phyloP scores from a whole-genome alignment of 1,140 invertebrate species.

The Aphelenchoides avenae region DNA sequence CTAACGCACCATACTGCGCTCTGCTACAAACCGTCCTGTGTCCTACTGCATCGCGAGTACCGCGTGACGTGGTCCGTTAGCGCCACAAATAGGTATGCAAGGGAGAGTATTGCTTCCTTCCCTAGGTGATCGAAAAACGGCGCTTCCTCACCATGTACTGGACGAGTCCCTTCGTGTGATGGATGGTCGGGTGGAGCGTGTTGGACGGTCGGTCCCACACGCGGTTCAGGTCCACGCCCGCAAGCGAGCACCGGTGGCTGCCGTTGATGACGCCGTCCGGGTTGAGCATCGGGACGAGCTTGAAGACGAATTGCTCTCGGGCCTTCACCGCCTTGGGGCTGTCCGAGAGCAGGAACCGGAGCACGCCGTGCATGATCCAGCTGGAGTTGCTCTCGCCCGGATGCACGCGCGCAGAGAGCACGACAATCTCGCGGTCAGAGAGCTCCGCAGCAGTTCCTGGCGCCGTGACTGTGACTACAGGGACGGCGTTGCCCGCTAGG shows the following conservation, averaged over 20 bases:
- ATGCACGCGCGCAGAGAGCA: slow-evolving; percentile 77
- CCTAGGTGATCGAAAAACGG: background rate
- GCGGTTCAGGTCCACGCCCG: slow-evolving; percentile 70
- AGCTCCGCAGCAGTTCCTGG: slow-evolving; percentile 71
- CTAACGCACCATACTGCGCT: too few species aligned
- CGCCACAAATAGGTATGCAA: too few species aligned
- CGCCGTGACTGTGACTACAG: slow-evolving; percentile 76
- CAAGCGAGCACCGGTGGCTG: slow-evolving; percentile 79
- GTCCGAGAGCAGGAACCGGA: slow-evolving; percentile 25
- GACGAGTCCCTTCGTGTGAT: slow-evolving; percentile 75
- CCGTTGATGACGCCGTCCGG: slow-evolving; percentile 79
- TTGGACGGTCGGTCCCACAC: slow-evolving; percentile 79
- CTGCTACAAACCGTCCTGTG: too few species aligned
- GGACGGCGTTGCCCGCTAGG: slow-evolving; percentile 77
- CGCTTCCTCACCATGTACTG: slow-evolving; percentile 51
- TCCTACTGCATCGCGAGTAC: too few species aligned
- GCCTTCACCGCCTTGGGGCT: slow-evolving; percentile 26
- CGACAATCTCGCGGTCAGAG: slow-evolving; percentile 57
- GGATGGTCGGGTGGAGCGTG: slow-evolving; percentile 78
- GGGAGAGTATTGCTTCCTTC: slow-evolving; percentile 4
- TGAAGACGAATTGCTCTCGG: slow-evolving; percentile 69
- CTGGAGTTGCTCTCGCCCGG: slow-evolving; percentile 82
- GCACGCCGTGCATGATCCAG: slow-evolving; percentile 80
- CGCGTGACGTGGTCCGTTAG: too few species aligned
- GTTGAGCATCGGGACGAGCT: slow-evolving; percentile 91